Conservation (phyloP, 2,888 invertebrate genomes). For the Oithona nana region DNA sequence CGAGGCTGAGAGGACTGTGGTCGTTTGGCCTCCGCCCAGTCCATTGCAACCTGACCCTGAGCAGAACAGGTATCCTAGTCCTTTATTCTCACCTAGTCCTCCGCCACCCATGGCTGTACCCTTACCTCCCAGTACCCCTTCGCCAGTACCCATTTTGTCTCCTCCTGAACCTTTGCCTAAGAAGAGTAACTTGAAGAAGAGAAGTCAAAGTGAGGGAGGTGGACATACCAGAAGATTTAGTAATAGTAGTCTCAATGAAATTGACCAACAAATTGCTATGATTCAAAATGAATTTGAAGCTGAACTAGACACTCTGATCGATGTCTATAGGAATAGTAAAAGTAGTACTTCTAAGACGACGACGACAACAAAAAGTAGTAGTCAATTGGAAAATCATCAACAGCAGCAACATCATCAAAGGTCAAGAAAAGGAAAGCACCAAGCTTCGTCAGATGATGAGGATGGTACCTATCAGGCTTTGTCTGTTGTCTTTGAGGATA, state of each 20-base stretch:
- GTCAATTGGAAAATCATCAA: not conserved
- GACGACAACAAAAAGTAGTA: not conserved
- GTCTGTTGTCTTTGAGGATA: constrained; percentile 14
- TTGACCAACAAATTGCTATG: constrained; percentile 11
- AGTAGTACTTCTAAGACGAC: no score
- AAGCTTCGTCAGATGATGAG: not conserved
- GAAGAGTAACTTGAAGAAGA: not conserved
- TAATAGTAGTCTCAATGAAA: not conserved
- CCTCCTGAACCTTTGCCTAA: not conserved
- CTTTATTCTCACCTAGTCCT: not conserved
- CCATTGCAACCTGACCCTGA: not conserved
- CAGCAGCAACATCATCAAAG: no score
- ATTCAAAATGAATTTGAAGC: constrained; percentile 17
- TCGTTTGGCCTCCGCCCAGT: not conserved
- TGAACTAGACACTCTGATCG: not conserved
- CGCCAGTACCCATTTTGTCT: not conserved
- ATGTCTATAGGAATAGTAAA: not conserved
- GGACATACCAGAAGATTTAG: not conserved
- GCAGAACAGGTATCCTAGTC: not conserved
- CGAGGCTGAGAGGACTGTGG: not conserved
- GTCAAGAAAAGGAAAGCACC: not conserved
- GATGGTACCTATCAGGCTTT: constrained; percentile 12
- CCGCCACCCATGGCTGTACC: not conserved
- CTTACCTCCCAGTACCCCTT: not conserved
- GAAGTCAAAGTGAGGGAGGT: not conserved